Evolutionary conservation across 2,113 vertebrate genomes (phyloP), one percentile per base, ranked within the genome.

Genomic region (Prinia subflava): DNA sequence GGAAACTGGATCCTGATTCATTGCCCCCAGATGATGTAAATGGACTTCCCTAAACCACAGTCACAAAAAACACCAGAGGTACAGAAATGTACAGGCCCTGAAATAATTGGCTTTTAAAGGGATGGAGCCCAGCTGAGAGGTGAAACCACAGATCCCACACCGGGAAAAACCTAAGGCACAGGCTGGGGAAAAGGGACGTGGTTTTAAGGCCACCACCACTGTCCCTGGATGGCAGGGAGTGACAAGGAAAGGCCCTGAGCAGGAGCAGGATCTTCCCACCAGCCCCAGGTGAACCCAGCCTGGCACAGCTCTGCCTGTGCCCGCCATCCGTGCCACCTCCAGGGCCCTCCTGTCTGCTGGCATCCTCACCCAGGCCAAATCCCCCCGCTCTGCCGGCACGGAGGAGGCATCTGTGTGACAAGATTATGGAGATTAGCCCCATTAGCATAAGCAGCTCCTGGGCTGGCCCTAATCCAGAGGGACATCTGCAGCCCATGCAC

Each of bases 391-490:
- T 77, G 88, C 78, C 89, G 55, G 73, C 79, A 33, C 9, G 25
- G 76, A 41, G 64, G 75, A 87, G 80, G 52, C 78, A 77, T 95
- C 77, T 86, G 64, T 67, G 77, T 23, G 75, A 74, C 49, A 10
- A 78, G 92, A 93, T 95, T 73, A 90, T 5, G 19, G 85, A 50
- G 49, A 97, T 95, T 53, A 94, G 86, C 93, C 21, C 78, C n/a
- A 4, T 94, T 53, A 95, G 83, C 90, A 59, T 86, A 75, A 95
- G 24, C 88, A 37, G 86, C 90, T 93, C 94, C 88, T 70, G 63
- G 50, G 59, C 81, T 95, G 92, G 94, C 94, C 80, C 90, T 94
- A 96, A 96, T 91, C 94, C 95, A 93, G 69, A 18, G 63, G 86
- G 77, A 78, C 78, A 78, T 0, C n/a, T 5, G 60, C 41, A 49